These are phyloP conservation scores for Platygyra sinensis DNA, from an alignment of 64 coral and sea anemone genomes.

Conservation along the genomic window DNA sequence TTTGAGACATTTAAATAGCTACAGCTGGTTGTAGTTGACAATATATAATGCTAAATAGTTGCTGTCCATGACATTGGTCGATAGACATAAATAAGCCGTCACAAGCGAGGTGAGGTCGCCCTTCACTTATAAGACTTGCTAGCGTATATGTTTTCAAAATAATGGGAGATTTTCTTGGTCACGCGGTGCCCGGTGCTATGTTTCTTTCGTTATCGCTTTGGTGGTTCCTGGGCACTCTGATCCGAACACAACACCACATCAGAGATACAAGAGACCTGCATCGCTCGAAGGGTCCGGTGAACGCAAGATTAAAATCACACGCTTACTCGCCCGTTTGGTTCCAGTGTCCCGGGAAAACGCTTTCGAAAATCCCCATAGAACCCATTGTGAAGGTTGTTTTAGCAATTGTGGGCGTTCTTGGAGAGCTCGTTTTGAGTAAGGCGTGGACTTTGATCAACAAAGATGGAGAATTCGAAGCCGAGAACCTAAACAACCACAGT, in stretches of 20 bases:
- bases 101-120: neutral
- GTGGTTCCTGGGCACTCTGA: constrained; percentile 34
- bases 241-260: neutral
- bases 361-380: constrained; percentile 26
- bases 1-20: no score
- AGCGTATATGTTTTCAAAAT: neutral
- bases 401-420: neutral
- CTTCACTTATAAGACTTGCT: no score
- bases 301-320: neutral
- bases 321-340: constrained; percentile 12
- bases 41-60: neutral
- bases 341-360: neutral
- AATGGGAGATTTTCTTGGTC: constrained; percentile 44
- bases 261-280: neutral
- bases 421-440: neutral
- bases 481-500: constrained; percentile 28
- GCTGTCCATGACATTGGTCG: neutral
- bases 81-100: neutral
- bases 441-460: neutral
- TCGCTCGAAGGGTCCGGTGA: neutral
- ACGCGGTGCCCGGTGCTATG: constrained; percentile 23
- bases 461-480: constrained; percentile 4
- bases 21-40: no score
- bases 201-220: constrained; percentile 35
- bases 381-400: constrained; percentile 36